Evolutionary conservation across 2,113 vertebrate genomes (phyloP), one percentile per base, ranked within the genome.

Genomic region (Rhea americana): DNA sequence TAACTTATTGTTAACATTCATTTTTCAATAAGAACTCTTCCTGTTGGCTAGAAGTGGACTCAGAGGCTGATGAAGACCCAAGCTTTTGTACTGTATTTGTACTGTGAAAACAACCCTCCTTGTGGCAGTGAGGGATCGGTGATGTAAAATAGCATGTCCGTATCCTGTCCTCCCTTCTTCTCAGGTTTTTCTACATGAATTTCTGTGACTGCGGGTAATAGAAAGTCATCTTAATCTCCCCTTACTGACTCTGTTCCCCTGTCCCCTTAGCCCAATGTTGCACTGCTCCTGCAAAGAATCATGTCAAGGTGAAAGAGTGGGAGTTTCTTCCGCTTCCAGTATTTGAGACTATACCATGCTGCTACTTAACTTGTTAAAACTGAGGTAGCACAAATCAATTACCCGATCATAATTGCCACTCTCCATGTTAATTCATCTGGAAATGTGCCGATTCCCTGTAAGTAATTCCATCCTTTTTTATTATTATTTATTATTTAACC

Each of bases 1-100:
- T 37, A 50, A 74, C 8, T 73, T 90, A 77, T 39, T 53, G 3
- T 59, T 41, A 32, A 89, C 91, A 76, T 87, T 67, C 3, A 71
- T 79, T 93, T 94, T 95, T n/a, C 95, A 32, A 51, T 93, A 97
- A 97, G 94, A 96, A 96, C 88, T 37, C 74, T 66, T 85, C 87
- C 93, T 90, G 37, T 81, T 90, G 70, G 37, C 19, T 39, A 56
- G 18, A 4, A 14, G 3, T 53, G 56, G n/a, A 55, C n/a, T 67
- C 59, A 67, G 30, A 68, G 30, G 37, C 22, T 62, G 14, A 6
- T 53, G 3, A 15, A 82, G 55, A 67, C 11, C 53, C 51, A 32
- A 32, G 0, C 5, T 58, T 47, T 87, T 62, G 45, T 58, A 32
- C 30, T 32, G 28, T 55, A 28, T 55, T 92, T 82, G 39, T 47